phyloP scores from a whole-genome alignment of 2,888 invertebrate species.

The Galerucella pusilla region DNA sequence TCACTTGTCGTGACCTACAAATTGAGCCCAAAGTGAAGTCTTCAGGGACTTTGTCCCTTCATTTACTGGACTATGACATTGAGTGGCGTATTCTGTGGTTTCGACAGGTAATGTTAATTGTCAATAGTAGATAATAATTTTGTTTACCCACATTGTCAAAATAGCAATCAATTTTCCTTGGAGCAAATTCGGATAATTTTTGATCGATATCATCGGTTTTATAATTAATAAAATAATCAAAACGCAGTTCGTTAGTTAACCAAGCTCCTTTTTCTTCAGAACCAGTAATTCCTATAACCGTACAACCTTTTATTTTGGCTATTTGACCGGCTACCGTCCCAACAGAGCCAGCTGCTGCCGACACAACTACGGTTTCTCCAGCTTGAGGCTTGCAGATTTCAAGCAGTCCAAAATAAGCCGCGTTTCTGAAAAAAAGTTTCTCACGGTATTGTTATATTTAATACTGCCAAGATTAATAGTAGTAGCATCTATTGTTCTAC shows the following conservation, averaged over 20 bases:
- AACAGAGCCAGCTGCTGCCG: conserved; percentile 82
- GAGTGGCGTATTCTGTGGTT: too few species aligned
- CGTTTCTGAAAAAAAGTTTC: conserved; percentile 66
- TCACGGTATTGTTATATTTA: background rate
- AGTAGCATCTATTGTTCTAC: too few species aligned
- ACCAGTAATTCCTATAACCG: conserved; percentile 78
- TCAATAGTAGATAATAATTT: too few species aligned
- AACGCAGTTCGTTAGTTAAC: conserved; percentile 73
- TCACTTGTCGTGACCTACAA: too few species aligned
- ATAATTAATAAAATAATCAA: conserved; percentile 78
- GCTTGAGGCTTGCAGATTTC: conserved; percentile 77
- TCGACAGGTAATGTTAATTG: too few species aligned
- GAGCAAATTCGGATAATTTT: conserved; percentile 72
- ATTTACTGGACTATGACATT: too few species aligned
- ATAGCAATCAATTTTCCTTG: conserved; percentile 73
- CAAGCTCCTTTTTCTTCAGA: conserved; percentile 77
- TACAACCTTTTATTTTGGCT: conserved; percentile 77
- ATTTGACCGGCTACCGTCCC: conserved; percentile 84
- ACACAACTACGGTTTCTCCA: conserved; percentile 79
- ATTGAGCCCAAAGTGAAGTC: too few species aligned
- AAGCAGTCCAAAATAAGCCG: conserved; percentile 80
- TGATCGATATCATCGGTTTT: conserved; percentile 70
- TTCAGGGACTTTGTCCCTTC: too few species aligned
- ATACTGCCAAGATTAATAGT: background rate
- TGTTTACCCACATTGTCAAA: background rate